Conservation (phyloP, 2,113 vertebrate species). For the Rhinogobius similis region DNA sequence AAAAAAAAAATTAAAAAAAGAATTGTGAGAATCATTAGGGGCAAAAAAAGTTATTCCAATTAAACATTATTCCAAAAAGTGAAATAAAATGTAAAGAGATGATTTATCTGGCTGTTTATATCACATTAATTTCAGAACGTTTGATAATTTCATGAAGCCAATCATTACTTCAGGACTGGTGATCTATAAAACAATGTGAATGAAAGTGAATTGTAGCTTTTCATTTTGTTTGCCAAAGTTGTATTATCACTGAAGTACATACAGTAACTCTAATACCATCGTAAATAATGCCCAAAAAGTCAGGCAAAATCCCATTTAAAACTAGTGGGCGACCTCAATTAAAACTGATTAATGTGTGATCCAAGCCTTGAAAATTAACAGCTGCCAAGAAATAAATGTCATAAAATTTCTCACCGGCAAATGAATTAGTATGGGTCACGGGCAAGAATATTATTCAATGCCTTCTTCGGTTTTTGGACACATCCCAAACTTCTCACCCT, state of each 20-base stretch:
- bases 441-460: constrained; percentile 21
- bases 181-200: too few species aligned
- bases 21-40: too few species aligned
- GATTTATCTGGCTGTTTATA: too few species aligned
- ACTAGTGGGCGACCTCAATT: constrained; percentile 17
- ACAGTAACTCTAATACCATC: not conserved
- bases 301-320: constrained; percentile 13
- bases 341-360: constrained; percentile 15
- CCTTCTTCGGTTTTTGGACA: constrained; percentile 25
- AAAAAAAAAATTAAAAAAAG: too few species aligned
- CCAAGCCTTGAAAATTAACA: constrained; percentile 28
- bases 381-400: constrained; percentile 31
- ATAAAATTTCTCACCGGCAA: constrained; percentile 8
- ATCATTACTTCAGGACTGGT: too few species aligned
- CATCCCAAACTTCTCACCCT: constrained; percentile 27
- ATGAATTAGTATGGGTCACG: constrained; percentile 26
- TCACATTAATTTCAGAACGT: too few species aligned
- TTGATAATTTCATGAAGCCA: too few species aligned
- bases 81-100: too few species aligned
- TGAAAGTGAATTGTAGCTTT: too few species aligned
- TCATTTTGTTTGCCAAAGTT: not conserved
- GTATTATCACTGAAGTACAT: not conserved
- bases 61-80: too few species aligned
- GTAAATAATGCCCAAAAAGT: not conserved
- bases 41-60: too few species aligned